phyloP scores from a whole-genome alignment of 1,140 invertebrate genomes.

The Cheumatopsyche charites region DNA sequence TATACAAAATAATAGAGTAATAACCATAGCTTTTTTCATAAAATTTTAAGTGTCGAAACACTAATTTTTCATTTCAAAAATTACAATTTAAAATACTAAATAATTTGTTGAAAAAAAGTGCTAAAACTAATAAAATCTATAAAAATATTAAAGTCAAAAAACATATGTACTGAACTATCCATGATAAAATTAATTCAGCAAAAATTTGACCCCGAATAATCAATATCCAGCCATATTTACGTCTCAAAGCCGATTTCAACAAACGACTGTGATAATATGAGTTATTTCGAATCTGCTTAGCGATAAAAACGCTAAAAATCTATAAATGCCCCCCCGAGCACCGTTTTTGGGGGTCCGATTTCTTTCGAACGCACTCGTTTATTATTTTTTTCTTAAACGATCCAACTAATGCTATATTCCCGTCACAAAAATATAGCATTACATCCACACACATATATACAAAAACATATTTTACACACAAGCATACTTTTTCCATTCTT shows the following conservation, averaged over 20 bases:
- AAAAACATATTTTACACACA: slow-evolving; percentile 20
- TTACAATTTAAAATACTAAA: too few relatives aligned
- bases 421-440: slow-evolving; percentile 36
- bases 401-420: slow-evolving; percentile 30
- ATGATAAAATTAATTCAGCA: too few relatives aligned
- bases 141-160: too few relatives aligned
- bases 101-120: too few relatives aligned
- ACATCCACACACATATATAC: not conserved
- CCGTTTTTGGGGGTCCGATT: not conserved
- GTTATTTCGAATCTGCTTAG: slow-evolving; percentile 11
- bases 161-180: too few relatives aligned
- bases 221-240: too few relatives aligned
- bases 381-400: slow-evolving; percentile 32
- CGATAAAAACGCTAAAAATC: slow-evolving; percentile 8
- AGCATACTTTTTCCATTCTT: not conserved
- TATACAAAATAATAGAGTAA: too few relatives aligned
- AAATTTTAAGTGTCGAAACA: too few relatives aligned
- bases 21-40: too few relatives aligned
- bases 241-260: not conserved
- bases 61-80: too few relatives aligned
- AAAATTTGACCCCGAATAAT: too few relatives aligned
- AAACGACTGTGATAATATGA: slow-evolving; percentile 4
- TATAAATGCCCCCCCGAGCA: not conserved
- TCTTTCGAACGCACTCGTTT: slow-evolving; percentile 22
- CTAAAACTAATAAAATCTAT: too few relatives aligned